phyloP scores from a whole-genome alignment of 1,140 invertebrate species.

The Papilio polytes region DNA sequence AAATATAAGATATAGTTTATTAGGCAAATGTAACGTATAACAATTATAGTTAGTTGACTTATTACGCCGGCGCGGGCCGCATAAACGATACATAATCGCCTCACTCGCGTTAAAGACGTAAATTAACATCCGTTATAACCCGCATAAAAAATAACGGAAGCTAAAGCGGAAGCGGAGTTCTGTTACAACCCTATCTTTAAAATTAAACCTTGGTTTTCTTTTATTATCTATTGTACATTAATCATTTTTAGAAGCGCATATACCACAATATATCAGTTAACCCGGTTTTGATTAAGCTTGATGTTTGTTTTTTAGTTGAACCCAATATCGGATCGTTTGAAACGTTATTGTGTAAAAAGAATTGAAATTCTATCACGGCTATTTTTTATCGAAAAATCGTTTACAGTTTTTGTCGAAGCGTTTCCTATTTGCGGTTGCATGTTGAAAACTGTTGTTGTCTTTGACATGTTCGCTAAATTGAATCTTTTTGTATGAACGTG shows the following conservation, averaged over 20 bases:
- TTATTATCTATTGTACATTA: too few relatives aligned
- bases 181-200: too few relatives aligned
- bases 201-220: too few relatives aligned
- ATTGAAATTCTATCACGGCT: conserved; percentile 15
- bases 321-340: not conserved
- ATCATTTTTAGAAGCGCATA: not conserved
- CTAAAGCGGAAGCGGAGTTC: too few relatives aligned
- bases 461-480: conserved; percentile 11
- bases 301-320: conserved; percentile 2
- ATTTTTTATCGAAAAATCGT: conserved; percentile 21
- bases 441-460: conserved; percentile 15
- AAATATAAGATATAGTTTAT: too few relatives aligned
- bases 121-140: too few relatives aligned
- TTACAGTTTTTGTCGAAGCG: conserved; percentile 12
- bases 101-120: too few relatives aligned
- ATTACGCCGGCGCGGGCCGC: too few relatives aligned
- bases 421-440: conserved; percentile 11
- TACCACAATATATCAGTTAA: not conserved
- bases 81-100: too few relatives aligned
- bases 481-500: not conserved
- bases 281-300: not conserved
- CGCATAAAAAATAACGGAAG: too few relatives aligned
- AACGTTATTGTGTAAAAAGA: conserved; percentile 13
- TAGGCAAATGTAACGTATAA: too few relatives aligned
- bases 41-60: too few relatives aligned